Evolutionary conservation across 2,113 vertebrate genomes (phyloP), one percentile per base, ranked within the genome.

Genomic region (Varanus salvator): DNA sequence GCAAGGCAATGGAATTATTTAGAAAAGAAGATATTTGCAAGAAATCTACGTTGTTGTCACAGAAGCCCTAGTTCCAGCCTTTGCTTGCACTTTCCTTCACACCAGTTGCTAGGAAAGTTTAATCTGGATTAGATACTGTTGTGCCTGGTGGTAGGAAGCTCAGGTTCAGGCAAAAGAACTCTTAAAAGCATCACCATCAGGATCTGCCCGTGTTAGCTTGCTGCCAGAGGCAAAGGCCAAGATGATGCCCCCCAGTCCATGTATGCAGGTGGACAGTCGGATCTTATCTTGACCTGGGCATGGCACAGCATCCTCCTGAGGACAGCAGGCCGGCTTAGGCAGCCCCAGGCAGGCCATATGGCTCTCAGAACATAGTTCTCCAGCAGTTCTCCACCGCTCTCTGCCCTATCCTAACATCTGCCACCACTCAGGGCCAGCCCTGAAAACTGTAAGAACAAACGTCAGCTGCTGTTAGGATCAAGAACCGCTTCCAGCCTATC

Each of bases 31-130:
- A 44, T 83, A 74, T 76, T 68, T 87, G 48, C 66, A 23, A 6
- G 31, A 48, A 91, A 92, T 25, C 34, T 64, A n/a, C 90, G 85
- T 77, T 76, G 17, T 44, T 86, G 57, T 76, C 25, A 76, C 1
- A 29, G 6, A 74, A 44, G n/a, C n/a, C 44, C 12, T 8, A 60
- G 14, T 29, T 25, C 14, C 12, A n/a, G 5, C n/a, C 0, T 60
- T 93, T 69, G 1, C 0, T 91, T 83, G 92, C 81, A 78, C 78
- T 92, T 88, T 8, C 83, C 19, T 57, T 72, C 87, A 74, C 3
- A n/a, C 11, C 5, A 34, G 25, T 69, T 54, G 8, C 3, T 0
- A 0, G 84, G 60, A 17, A 69, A 80, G 23, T n/a, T 60, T 91
- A 54, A 0, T 91, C 83, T 84, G 78, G 60, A n/a, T 8, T 82